A percentile compares a stretch with the other conserved stretches of the same genome.
phyloP scores from a whole-genome alignment of 2,113 vertebrate species.

The Anthoscopus minutus region DNA sequence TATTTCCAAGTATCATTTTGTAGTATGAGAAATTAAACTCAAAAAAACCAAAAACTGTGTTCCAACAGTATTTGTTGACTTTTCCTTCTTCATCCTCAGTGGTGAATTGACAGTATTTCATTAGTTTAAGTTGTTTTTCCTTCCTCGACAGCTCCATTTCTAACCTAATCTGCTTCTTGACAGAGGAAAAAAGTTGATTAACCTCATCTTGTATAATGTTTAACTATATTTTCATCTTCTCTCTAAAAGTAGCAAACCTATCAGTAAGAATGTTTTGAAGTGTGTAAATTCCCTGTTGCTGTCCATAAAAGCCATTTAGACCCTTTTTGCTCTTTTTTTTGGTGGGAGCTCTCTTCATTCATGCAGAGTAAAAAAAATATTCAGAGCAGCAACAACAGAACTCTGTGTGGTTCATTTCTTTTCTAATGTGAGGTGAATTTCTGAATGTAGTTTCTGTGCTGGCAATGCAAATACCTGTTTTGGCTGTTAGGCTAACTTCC shows the following conservation, averaged over 20 bases:
- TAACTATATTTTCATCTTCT: neutral
- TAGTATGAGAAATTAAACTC: neutral
- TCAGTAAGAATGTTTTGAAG: neutral
- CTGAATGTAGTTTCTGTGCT: neutral
- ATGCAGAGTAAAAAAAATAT: neutral
- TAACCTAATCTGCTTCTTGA: neutral
- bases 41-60: neutral
- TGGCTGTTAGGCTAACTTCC: neutral
- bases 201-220: neutral
- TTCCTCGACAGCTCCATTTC: neutral
- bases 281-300: neutral
- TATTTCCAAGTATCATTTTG: neutral
- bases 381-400: neutral
- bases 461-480: neutral
- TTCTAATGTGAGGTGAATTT: neutral
- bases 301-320: neutral
- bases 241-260: neutral
- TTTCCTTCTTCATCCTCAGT: neutral
- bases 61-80: neutral
- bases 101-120: neutral
- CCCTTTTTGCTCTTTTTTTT: accelerated
- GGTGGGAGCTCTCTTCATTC: neutral
- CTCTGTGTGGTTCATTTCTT: neutral
- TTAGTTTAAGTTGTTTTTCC: neutral
- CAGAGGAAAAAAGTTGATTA: neutral